Evolutionary conservation across 2,888 invertebrate genomes (phyloP).

Genomic region (Leptopilina myrica): DNA sequence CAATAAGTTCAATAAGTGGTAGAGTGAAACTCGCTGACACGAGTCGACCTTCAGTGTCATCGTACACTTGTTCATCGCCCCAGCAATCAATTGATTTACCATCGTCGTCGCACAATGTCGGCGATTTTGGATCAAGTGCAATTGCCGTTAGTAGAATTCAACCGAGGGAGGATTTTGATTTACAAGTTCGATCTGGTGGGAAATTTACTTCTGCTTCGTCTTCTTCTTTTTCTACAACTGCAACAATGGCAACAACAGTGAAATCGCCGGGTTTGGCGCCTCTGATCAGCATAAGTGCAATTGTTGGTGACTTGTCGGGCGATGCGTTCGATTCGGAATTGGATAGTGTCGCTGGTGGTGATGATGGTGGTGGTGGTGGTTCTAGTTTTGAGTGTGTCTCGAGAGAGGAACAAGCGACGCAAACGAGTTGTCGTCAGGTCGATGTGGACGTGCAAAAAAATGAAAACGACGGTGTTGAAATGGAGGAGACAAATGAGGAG

Average conservation of each 20-base stretch:
- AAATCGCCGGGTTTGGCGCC: constrained; percentile 77
- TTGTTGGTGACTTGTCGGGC: constrained; percentile 79
- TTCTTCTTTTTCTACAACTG: too few relatives aligned
- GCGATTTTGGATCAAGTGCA: constrained; percentile 60
- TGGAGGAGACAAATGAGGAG: constrained; percentile 50
- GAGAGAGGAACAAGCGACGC: constrained; percentile 44
- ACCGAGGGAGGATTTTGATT: constrained; percentile 59
- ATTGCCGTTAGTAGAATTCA: constrained; percentile 61
- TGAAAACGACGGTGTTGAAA: constrained; percentile 52
- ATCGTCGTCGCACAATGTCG: constrained; percentile 56
- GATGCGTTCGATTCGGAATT: constrained; percentile 48
- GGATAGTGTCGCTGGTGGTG: constrained; percentile 39
- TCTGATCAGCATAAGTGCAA: constrained; percentile 86
- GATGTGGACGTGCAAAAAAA: constrained; percentile 34
- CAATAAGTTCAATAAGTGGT: constrained; percentile 73
- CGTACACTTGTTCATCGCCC: constrained; percentile 74
- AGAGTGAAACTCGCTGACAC: constrained; percentile 72
- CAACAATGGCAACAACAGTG: constrained; percentile 32
- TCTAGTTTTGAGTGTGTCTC: constrained; percentile 27
- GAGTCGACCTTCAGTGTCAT: constrained; percentile 77
- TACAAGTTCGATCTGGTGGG: constrained; percentile 42
- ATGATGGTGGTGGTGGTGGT: too few relatives aligned
- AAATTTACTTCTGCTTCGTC: not conserved
- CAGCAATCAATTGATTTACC: constrained; percentile 78
- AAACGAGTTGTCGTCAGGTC: constrained; percentile 42